Percentiles rank a stretch among this genome's conserved stretches.
These are phyloP conservation scores for Diploscapter pachys DNA, from an alignment of 1,140 invertebrate species.

Conservation along the genomic window DNA sequence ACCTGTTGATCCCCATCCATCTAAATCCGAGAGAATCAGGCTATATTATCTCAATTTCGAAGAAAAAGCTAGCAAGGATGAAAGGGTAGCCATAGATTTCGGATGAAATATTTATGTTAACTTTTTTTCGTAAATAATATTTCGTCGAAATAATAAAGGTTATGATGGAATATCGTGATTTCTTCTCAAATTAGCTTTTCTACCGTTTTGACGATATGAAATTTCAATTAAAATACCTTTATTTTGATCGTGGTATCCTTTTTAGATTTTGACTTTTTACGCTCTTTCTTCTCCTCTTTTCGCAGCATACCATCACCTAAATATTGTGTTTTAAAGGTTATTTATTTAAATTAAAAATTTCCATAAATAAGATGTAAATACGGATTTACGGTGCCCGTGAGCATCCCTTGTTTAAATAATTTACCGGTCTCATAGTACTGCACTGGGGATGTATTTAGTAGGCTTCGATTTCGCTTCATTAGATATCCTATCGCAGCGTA, in stretches of 20 bases:
- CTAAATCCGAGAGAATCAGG: not conserved
- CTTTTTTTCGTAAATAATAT: not conserved
- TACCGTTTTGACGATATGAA: constrained; percentile 8
- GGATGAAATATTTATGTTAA: not conserved
- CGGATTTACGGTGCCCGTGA: not conserved
- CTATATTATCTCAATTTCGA: too few species aligned
- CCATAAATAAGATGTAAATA: not conserved
- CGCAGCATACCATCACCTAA: not conserved
- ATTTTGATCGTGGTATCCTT: not conserved
- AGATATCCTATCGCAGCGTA: constrained; percentile 56
- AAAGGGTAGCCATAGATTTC: not conserved
- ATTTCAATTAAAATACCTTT: not conserved
- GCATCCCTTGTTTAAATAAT: not conserved
- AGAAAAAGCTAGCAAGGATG: not conserved
- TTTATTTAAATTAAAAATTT: not conserved
- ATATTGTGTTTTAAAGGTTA: not conserved
- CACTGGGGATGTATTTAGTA: constrained; percentile 17
- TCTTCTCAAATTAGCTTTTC: constrained; percentile 17
- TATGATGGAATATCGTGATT: not conserved
- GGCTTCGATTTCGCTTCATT: constrained; percentile 49
- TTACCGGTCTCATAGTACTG: constrained; percentile 33
- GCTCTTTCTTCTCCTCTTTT: not conserved
- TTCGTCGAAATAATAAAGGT: too few species aligned
- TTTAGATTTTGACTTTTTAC: not conserved
- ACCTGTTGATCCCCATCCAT: constrained; percentile 11